Base-by-base conservation (phyloP, 2,888 invertebrate genomes). In the Muscina levida region DNA sequence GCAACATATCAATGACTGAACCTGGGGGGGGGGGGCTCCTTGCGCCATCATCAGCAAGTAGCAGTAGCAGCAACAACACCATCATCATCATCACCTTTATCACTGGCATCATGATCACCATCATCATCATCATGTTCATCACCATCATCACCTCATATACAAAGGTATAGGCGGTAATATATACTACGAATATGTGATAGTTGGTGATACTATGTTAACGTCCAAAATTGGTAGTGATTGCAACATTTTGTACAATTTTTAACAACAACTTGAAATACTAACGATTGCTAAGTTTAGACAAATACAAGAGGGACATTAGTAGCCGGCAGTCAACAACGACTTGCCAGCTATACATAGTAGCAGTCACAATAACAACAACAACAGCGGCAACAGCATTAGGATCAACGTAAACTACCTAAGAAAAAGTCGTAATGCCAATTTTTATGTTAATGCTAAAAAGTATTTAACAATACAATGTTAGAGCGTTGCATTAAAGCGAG, bases 191-290 rank as follows among this genome's bases (percentile, higher is more conserved):
- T n/a, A 62, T 22, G 62, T 62, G 39, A n/a, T 37, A 13, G 56
- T 13, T 11, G 22, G 15, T 37, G 62, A 62, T 62, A 39, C 37
- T 42, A 62, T 62, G 62, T 62, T 39, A 62, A 39, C 62, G 53
- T 39, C 77, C 81, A 81, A 78, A 82, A 82, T 80, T 82, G 82
- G 82, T 72, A 82, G 80, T 82, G 82, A 82, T 82, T 80, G 76
- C 82, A 82, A 80, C 82, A 82, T 78, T 82, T 78, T 76, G 79
- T 75, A 81, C 74, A 81, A 75, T 81, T 81, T 77, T 75, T 65
- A 75, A 68, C 77, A 81, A 72, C 81, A 74, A 77, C 67, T 72
- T 75, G 62, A 77, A 81, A 81, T 77, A 72, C 81, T 72, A 74
- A 77, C 77, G 72, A 77, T 65, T 77, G 77, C 74, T 77, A 68